These are phyloP conservation scores for Anniella stebbinsi DNA, from an alignment of 2,797 vertebrate species.

Conservation along the genomic window DNA sequence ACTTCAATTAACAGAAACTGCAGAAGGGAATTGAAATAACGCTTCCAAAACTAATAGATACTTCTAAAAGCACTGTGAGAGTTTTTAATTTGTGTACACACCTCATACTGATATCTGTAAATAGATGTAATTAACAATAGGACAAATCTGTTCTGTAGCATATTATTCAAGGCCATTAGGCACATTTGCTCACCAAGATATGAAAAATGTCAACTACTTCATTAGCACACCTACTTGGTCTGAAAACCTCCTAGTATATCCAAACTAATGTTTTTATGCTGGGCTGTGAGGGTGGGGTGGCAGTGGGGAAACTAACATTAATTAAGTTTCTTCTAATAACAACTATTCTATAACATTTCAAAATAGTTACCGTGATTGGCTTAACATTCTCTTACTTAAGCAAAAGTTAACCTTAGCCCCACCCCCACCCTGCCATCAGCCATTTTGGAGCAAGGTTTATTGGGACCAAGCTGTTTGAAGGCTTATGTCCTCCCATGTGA, in stretches of 20 bases:
- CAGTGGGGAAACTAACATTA: slow-evolving; percentile 47
- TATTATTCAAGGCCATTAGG: slow-evolving; percentile 63
- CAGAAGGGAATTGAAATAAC: neutral
- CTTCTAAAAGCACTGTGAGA: slow-evolving; percentile 30
- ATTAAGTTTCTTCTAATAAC: slow-evolving; percentile 60
- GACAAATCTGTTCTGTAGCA: slow-evolving; percentile 47
- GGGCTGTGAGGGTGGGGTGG: slow-evolving; percentile 16
- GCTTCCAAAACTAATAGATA: slow-evolving; percentile 50
- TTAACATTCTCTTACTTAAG: slow-evolving; percentile 76
- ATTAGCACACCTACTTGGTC: slow-evolving; percentile 70
- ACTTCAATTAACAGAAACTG: slow-evolving; percentile 31
- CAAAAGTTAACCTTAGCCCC: slow-evolving; percentile 76
- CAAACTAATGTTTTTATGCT: slow-evolving; percentile 59
- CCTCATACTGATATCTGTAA: slow-evolving; percentile 60
- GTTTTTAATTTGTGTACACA: slow-evolving; percentile 59
- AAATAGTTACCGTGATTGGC: slow-evolving; percentile 71
- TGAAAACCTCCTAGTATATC: slow-evolving; percentile 49
- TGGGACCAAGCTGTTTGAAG: neutral
- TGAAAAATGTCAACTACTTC: slow-evolving; percentile 68
- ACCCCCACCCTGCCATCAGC: neutral
- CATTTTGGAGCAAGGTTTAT: slow-evolving; percentile 76
- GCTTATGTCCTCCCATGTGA: neutral
- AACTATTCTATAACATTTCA: slow-evolving; percentile 72
- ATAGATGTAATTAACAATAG: slow-evolving; percentile 61
- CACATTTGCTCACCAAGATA: slow-evolving; percentile 67